Evolutionary conservation across 2,113 vertebrate genomes (phyloP).

Genomic region (Calonectris borealis): DNA sequence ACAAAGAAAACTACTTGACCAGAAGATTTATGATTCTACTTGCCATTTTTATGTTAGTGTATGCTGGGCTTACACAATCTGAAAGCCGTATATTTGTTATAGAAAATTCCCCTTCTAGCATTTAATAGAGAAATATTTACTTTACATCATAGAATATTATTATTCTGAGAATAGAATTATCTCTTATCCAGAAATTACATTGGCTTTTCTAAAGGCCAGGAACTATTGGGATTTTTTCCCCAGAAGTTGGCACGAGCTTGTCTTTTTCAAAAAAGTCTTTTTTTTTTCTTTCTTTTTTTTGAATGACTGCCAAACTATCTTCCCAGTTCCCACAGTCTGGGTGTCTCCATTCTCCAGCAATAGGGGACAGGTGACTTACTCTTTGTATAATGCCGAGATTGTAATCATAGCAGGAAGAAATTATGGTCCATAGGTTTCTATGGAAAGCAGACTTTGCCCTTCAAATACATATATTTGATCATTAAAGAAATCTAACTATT

Average conservation of each 20-base stretch:
- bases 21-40: not conserved
- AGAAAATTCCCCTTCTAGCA: not conserved
- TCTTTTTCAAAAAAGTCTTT: not conserved
- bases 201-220: not conserved
- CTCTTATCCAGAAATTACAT: not conserved
- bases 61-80: not conserved
- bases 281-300: too few relatives aligned
- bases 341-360: not conserved
- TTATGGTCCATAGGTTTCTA: not conserved
- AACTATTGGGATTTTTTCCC: fast-evolving
- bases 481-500: not conserved
- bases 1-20: not conserved
- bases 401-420: not conserved
- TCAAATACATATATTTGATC: not conserved
- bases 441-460: not conserved
- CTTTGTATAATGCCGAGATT: not conserved
- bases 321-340: not conserved
- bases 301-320: not conserved
- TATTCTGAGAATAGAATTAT: not conserved
- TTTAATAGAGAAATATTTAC: not conserved
- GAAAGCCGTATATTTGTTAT: not conserved
- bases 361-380: not conserved
- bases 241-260: not conserved
- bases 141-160: not conserved
- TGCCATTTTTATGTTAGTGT: not conserved